A percentile compares a stretch with the other conserved stretches of the same genome.
These are phyloP conservation scores for Lypha dubia DNA, from an alignment of 2,888 invertebrate species.

Conservation along the genomic window DNA sequence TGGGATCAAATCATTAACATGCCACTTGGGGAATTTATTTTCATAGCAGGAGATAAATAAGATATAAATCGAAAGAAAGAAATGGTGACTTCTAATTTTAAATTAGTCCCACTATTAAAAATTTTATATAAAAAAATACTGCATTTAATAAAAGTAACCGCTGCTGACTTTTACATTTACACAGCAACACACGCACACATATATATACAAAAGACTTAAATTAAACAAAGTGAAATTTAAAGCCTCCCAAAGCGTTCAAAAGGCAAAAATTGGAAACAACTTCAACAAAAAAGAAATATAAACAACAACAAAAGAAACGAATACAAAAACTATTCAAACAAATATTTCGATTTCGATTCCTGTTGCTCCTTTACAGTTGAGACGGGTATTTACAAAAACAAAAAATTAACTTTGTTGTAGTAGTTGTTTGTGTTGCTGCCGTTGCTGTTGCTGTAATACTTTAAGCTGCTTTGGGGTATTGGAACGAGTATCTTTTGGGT, in stretches of 20 bases:
- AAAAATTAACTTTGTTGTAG: slow-evolving; percentile 53
- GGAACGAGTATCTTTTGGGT: slow-evolving; percentile 60
- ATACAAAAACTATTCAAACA: slow-evolving; percentile 19
- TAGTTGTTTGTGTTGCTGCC: slow-evolving; percentile 30
- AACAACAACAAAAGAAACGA: neutral
- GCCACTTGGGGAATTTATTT: no score
- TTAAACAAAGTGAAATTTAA: slow-evolving; percentile 65
- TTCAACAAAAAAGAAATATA: neutral
- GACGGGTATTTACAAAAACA: slow-evolving; percentile 65
- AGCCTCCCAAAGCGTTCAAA: slow-evolving; percentile 61
- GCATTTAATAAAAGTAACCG: slow-evolving; percentile 2
- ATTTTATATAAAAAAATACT: neutral
- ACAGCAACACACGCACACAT: slow-evolving; percentile 2
- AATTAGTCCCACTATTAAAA: neutral
- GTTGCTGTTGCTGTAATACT: slow-evolving; percentile 42
- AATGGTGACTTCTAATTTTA: neutral
- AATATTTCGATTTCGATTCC: slow-evolving; percentile 67
- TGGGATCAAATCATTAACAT: no score
- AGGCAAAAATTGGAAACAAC: slow-evolving; percentile 30
- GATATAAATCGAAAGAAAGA: no score
- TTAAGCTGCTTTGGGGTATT: slow-evolving; percentile 66
- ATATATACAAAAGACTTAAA: slow-evolving; percentile 11
- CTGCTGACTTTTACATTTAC: slow-evolving; percentile 17
- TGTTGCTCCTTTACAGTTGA: slow-evolving; percentile 71
- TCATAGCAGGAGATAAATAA: no score